Conservation (phyloP, 2,888 invertebrate species). For the Cephus pulcher region DNA sequence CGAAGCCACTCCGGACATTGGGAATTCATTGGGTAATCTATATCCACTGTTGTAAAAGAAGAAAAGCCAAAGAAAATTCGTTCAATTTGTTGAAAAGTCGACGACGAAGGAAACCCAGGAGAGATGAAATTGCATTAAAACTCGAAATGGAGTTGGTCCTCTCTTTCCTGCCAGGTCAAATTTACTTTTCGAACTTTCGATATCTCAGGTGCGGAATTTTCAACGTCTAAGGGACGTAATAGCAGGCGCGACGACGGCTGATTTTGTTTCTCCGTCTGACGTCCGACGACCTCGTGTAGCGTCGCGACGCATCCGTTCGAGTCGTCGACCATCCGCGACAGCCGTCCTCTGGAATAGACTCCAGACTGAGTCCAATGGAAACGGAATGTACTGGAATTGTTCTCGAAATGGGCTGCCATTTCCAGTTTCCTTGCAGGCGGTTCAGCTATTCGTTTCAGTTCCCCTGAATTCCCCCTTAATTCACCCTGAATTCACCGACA, state of each 20-base stretch:
- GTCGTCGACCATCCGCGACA: background rate
- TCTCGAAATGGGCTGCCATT: background rate
- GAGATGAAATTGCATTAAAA: conserved; percentile 1
- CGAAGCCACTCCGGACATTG: background rate
- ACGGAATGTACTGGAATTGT: background rate
- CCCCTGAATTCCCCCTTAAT: background rate
- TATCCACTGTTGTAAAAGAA: background rate
- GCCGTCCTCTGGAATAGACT: background rate
- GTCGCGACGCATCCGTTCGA: background rate
- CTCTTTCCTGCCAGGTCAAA: conserved; percentile 39
- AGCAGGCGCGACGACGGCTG: background rate
- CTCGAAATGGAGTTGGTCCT: conserved; percentile 15
- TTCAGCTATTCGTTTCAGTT: background rate
- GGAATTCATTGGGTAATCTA: background rate
- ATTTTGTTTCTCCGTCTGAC: background rate
- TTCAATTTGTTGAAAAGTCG: conserved; percentile 5
- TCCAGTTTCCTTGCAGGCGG: background rate
- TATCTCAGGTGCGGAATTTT: conserved; percentile 31
- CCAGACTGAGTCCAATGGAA: background rate
- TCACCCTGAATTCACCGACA: background rate
- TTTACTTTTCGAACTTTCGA: conserved; percentile 59
- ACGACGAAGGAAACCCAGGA: background rate
- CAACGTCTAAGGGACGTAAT: background rate
- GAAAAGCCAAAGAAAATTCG: background rate
- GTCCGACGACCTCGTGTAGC: background rate